Base-by-base conservation (phyloP, 2,113 vertebrate species). In the Nanger granti region DNA sequence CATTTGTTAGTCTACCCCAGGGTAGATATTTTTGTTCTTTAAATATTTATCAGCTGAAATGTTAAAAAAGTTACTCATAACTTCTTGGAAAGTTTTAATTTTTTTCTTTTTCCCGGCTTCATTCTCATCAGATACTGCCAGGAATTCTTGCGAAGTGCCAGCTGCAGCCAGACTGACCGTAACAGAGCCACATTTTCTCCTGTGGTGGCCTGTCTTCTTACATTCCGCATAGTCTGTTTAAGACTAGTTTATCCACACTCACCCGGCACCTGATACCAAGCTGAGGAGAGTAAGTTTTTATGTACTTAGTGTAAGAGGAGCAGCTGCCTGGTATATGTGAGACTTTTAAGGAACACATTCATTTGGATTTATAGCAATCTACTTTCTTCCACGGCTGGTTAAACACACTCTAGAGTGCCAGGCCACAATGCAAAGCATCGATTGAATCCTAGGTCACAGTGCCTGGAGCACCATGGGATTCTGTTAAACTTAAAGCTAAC, bases 51-150 rank as follows among this genome's bases (percentile, higher is more conserved):
- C 85, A 96, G 90, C 0, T 2, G 95, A 80, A 98, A 98, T 95
- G 94, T 97, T 87, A 8, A 95, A 85, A 95, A 98, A 97, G 96
- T 98, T 98, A 97, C 91, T 98, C 98, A 98, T 89, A 98, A 80
- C 95, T 98, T 98, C 97, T 98, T 98, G 98, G 97, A 98, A 98
- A 98, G 87, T 47, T 54, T 76, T 41, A 41, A 76, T 76, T 52
- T 87, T 96, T 59, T 87, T 76, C 54, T 97, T 87, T 94, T 97
- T 94, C 52, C 22, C 28, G 8, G 34, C 34, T 12, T 52, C 14
- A 10, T 94, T 86, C 52, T 86, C 87, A 49, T 93, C 44, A 79
- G 91, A 79, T 96, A 95, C 57, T 98, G 82, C 59, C 84, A 93
- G 69, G 94, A 98, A 82, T 97, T 95, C 84, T 98, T 95, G 89